Percentiles rank a stretch among this genome's conserved stretches.
phyloP scores from a whole-genome alignment of 2,797 vertebrate genomes.

The Hydrocynus forskahlii region DNA sequence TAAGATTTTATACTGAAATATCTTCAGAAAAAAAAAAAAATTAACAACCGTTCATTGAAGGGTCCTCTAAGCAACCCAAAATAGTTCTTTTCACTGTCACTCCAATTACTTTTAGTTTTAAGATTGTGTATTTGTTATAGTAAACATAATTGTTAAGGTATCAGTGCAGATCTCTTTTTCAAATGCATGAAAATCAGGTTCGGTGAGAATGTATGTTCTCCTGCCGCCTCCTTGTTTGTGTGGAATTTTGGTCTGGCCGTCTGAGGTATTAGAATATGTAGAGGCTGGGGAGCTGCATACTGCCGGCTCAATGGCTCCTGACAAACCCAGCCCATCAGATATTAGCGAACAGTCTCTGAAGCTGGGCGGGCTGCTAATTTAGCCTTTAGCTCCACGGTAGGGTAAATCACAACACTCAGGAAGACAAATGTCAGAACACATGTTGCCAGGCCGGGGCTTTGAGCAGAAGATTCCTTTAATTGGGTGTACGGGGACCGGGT shows the following conservation, averaged over 20 bases:
- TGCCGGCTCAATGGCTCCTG: conserved; percentile 68
- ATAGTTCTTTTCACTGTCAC: too few relatives aligned
- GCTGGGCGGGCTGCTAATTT: conserved; percentile 80
- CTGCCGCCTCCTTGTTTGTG: conserved; percentile 8
- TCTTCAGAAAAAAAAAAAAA: too few relatives aligned
- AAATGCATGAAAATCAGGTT: neutral
- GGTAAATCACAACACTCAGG: conserved; percentile 84
- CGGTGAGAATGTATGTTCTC: neutral
- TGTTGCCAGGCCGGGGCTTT: conserved; percentile 83
- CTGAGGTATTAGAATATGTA: conserved; percentile 4
- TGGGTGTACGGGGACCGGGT: conserved; percentile 85
- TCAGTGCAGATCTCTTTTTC: neutral
- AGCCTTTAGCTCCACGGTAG: conserved; percentile 82
- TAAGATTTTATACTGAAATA: too few relatives aligned
- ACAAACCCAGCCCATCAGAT: conserved; percentile 70
- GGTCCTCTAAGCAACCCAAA: too few relatives aligned
- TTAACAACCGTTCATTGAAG: too few relatives aligned
- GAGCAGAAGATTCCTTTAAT: conserved; percentile 85
- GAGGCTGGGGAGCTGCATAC: conserved; percentile 60
- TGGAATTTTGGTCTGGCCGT: conserved; percentile 19
- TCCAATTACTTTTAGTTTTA: neutral
- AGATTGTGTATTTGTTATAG: neutral
- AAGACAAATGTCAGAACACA: conserved; percentile 87
- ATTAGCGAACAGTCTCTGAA: conserved; percentile 71
- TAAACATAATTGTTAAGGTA: neutral